Percentiles rank a stretch among this genome's conserved stretches.
phyloP scores from a whole-genome alignment of 2,113 vertebrate species.

The Pipra filicauda region DNA sequence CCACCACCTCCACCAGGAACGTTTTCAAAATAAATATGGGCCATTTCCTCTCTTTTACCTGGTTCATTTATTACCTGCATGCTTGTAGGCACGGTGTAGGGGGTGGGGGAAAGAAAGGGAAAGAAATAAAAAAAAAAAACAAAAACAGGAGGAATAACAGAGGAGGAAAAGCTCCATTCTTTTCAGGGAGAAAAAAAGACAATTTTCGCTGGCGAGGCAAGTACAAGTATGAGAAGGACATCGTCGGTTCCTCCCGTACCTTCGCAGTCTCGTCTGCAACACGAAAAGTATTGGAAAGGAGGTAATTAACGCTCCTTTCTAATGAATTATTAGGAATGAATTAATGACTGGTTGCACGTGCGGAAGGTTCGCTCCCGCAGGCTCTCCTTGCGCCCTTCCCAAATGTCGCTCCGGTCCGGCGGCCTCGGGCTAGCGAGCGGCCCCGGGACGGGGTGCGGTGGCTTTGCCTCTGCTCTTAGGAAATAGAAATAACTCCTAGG shows the following conservation, averaged over 20 bases:
- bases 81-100: background rate
- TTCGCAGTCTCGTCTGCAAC: background rate
- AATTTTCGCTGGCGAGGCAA: background rate
- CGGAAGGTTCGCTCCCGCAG: background rate
- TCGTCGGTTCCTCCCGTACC: background rate
- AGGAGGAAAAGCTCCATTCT: background rate
- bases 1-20: background rate
- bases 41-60: background rate
- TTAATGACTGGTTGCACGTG: background rate
- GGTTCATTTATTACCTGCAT: background rate
- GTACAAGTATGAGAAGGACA: background rate
- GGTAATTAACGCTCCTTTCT: background rate
- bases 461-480: background rate
- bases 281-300: background rate
- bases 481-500: accelerated
- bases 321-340: background rate
- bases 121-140: background rate
- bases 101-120: too few species aligned
- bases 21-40: background rate
- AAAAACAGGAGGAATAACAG: background rate
- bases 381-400: background rate
- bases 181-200: background rate
- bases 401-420: too few species aligned
- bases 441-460: background rate
- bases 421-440: background rate